phyloP scores from a whole-genome alignment of 1,140 invertebrate species.

The Pissodes strobi region DNA sequence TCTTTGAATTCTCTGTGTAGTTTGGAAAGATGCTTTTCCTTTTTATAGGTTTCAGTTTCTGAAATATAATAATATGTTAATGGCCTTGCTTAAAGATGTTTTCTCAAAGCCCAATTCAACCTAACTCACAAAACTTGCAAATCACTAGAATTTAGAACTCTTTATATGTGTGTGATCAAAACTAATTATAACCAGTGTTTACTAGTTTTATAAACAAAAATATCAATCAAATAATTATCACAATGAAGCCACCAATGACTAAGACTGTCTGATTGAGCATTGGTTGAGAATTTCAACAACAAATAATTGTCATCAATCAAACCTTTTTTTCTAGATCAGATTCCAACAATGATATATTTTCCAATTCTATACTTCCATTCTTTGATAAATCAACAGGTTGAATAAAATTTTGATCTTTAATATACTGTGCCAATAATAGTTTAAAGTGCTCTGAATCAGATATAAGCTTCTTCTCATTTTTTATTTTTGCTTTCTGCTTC shows the following conservation, averaged over 20 bases:
- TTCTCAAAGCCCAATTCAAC: too few species aligned
- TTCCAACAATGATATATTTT: neutral
- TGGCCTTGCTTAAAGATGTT: too few species aligned
- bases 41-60: slow-evolving; percentile 26
- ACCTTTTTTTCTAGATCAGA: slow-evolving; percentile 21
- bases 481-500: slow-evolving; percentile 45
- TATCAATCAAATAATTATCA: neutral
- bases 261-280: neutral
- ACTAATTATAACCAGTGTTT: neutral
- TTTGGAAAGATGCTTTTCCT: slow-evolving; percentile 20
- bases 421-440: slow-evolving; percentile 34
- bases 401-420: slow-evolving; percentile 34
- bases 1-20: slow-evolving; percentile 29
- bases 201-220: too few species aligned
- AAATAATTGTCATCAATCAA: too few species aligned
- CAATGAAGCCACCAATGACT: neutral
- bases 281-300: too few species aligned
- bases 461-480: slow-evolving; percentile 37
- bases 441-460: slow-evolving; percentile 44
- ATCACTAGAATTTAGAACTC: too few species aligned
- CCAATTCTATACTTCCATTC: slow-evolving; percentile 10
- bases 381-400: slow-evolving; percentile 27
- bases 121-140: too few species aligned
- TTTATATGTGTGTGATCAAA: too few species aligned
- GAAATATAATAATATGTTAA: slow-evolving; percentile 4